These are phyloP conservation scores for Candidula unifasciata DNA, from an alignment of 2,888 invertebrate species.

Conservation along the genomic window DNA sequence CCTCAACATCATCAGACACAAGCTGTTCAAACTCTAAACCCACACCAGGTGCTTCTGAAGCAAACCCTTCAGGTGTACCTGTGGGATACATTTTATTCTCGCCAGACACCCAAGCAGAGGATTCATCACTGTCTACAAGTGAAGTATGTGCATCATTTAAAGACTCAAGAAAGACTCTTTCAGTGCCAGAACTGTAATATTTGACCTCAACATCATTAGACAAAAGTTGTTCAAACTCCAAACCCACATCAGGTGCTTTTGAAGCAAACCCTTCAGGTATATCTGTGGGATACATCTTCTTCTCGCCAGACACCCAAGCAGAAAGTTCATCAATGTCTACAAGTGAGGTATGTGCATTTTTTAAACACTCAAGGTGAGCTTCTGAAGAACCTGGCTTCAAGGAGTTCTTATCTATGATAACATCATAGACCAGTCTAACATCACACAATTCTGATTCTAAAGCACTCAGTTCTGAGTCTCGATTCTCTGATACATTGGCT, in stretches of 20 bases:
- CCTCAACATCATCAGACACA: too few relatives aligned
- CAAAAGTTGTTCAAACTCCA: neutral
- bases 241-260: neutral
- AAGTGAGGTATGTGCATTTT: neutral
- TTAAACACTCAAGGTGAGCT: neutral
- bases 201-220: neutral
- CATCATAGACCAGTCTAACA: neutral
- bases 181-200: neutral
- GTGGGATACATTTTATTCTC: neutral
- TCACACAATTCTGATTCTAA: neutral
- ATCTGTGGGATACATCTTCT: neutral
- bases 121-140: neutral
- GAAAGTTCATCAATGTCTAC: neutral
- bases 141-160: neutral
- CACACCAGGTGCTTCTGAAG: neutral
- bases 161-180: neutral
- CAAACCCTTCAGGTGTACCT: conserved; percentile 16
- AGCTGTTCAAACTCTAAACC: neutral
- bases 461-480: neutral
- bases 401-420: neutral
- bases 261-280: conserved; percentile 26
- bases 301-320: neutral
- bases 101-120: neutral
- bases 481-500: neutral
- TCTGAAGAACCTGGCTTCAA: neutral